Evolutionary conservation across 2,888 invertebrate genomes (phyloP), one percentile per base, ranked within the genome.

Genomic region (Apodemia duryi): DNA sequence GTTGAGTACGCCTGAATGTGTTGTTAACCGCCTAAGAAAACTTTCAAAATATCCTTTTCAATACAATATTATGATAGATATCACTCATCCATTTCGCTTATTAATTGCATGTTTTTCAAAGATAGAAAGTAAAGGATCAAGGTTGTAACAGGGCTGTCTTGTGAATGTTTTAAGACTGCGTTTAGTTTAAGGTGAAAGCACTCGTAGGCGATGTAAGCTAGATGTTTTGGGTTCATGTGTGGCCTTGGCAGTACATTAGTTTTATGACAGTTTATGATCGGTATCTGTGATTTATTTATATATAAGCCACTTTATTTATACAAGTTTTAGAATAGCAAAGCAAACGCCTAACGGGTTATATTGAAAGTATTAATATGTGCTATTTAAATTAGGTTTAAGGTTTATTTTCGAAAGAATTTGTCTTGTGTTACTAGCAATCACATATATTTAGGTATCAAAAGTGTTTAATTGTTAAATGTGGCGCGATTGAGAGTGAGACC

Each of bases 211-310:
- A 63, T 65, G 38, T 61, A 60, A 63, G 61, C 63, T 63, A 60
- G 65, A 51, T 43, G 64, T 63, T 49, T 61, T 63, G 43, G 63
- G 41, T 57, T 46, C 41, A 21, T 29, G 11, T 43, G 51, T 49
- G 64, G 51, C 64, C 64, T 64, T 61, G 61, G 38, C 57, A 13
- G 38, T 51, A 51, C 49, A 49, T 35, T 70, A 64, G 67, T 61
- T 62, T 68, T 70, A 74, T 77, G 83, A 80, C 82, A 84, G 85
- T 84, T 87, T 77, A 81, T 72, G 77, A 84, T 79, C 77, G 84
- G 78, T 86, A 88, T 88, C 90, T 91, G 91, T 91, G 91, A 91
- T 91, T 90, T 79, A 84, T 85, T 68, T 87, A 82, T 79, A 78
- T 80, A 75, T 88, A 87, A 86, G 85, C 78, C 71, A 74, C 76